Conservation (phyloP, 2,113 vertebrate species). For the Bathybates hornii region DNA sequence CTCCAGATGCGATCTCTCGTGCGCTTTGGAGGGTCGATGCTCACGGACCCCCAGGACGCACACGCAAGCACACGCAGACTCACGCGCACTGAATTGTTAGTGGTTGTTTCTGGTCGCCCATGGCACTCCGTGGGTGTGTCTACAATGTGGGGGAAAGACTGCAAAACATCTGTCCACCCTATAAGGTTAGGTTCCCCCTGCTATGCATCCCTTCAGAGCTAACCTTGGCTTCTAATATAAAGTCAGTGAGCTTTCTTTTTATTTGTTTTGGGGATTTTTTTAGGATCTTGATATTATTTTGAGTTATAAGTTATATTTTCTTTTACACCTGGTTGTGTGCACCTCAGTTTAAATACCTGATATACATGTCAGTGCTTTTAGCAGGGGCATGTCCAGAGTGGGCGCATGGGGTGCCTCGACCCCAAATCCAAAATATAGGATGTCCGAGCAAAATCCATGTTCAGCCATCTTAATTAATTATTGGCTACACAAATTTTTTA, state of each 20-base stretch:
- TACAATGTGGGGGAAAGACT: not conserved
- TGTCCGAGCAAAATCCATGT: not conserved
- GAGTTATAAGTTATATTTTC: not conserved
- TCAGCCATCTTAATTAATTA: not conserved
- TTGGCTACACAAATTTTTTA: not conserved
- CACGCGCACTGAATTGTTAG: not conserved
- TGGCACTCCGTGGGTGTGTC: constrained; percentile 43
- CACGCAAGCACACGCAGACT: not conserved
- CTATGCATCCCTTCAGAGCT: not conserved
- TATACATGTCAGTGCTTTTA: not conserved
- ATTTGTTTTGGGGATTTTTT: not conserved
- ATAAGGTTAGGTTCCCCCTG: not conserved
- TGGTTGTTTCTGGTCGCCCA: constrained; percentile 6
- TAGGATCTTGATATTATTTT: not conserved
- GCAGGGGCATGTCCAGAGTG: not conserved
- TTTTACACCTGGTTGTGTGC: not conserved
- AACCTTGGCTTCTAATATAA: not conserved
- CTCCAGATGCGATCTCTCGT: not conserved
- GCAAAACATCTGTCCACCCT: constrained; percentile 39
- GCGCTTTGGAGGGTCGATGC: not conserved
- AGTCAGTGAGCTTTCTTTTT: not conserved
- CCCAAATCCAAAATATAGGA: not conserved
- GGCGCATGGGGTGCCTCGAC: not conserved
- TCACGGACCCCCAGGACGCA: not conserved
- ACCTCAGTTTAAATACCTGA: not conserved